Percentiles rank a stretch among this genome's conserved stretches.
These are phyloP conservation scores for Ochotona curzoniae DNA, from an alignment of 2,113 vertebrate genomes.

Conservation along the genomic window DNA sequence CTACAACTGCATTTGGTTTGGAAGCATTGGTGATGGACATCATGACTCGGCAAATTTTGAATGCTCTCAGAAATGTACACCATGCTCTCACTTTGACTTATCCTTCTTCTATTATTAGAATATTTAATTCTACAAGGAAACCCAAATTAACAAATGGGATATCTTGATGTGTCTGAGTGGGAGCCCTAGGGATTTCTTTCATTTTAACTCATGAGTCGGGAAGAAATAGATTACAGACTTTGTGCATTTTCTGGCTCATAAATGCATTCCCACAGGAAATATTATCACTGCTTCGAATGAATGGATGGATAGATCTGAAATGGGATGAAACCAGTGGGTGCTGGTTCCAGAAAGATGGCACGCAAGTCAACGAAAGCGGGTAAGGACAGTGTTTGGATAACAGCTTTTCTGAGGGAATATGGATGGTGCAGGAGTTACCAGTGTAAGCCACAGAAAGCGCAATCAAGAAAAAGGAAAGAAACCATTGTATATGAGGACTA, in stretches of 20 bases:
- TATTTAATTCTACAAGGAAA: not conserved
- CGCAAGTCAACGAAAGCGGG: rapidly evolving
- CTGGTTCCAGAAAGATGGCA: not conserved
- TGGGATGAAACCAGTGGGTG: not conserved
- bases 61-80: not conserved
- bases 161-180: not conserved
- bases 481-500: not conserved
- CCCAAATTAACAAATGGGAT: not conserved
- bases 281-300: not conserved
- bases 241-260: not conserved
- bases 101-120: not conserved
- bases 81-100: not conserved
- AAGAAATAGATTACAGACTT: not conserved
- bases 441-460: not conserved
- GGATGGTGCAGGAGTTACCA: not conserved
- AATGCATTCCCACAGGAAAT: not conserved
- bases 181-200: not conserved
- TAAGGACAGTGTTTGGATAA: not conserved
- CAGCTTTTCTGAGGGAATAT: not conserved
- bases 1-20: not conserved
- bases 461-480: not conserved
- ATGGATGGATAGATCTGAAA: not conserved
- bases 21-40: not conserved
- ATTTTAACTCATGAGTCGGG: not conserved
- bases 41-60: not conserved